Evolutionary conservation across 2,113 vertebrate genomes (phyloP).

Genomic region (Ophthalmolycus amberensis): DNA sequence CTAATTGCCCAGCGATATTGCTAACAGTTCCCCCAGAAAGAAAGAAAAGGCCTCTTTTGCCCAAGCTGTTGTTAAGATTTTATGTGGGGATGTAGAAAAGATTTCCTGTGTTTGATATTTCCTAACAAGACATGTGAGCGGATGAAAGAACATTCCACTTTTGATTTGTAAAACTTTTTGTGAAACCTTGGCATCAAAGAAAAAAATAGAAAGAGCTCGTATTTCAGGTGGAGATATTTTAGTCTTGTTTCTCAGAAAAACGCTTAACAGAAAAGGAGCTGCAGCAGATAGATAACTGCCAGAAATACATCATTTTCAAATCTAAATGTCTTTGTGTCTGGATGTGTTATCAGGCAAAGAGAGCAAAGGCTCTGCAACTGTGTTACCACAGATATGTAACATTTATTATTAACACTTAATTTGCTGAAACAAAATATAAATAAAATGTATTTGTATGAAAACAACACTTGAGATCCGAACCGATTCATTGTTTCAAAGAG

Average conservation of each 20-base stretch:
- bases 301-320: conserved; percentile 25
- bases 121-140: conserved; percentile 70
- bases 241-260: conserved; percentile 66
- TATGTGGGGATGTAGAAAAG: conserved; percentile 68
- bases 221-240: conserved; percentile 75
- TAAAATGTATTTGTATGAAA: neutral
- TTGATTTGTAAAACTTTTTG: conserved; percentile 77
- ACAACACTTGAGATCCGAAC: neutral
- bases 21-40: conserved; percentile 81
- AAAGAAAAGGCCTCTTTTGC: conserved; percentile 77
- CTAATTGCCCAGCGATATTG: conserved; percentile 87
- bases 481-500: neutral
- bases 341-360: conserved; percentile 23
- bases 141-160: conserved; percentile 71
- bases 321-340: conserved; percentile 9
- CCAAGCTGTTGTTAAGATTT: conserved; percentile 75
- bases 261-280: conserved; percentile 36
- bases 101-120: conserved; percentile 73
- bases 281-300: conserved; percentile 27
- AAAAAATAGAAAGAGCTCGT: conserved; percentile 70
- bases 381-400: neutral
- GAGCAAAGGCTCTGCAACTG: conserved; percentile 16
- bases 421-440: neutral
- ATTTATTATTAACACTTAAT: neutral
- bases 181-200: conserved; percentile 61